phyloP scores from a whole-genome alignment of 1,140 invertebrate genomes.

The Trichoplusia ni region DNA sequence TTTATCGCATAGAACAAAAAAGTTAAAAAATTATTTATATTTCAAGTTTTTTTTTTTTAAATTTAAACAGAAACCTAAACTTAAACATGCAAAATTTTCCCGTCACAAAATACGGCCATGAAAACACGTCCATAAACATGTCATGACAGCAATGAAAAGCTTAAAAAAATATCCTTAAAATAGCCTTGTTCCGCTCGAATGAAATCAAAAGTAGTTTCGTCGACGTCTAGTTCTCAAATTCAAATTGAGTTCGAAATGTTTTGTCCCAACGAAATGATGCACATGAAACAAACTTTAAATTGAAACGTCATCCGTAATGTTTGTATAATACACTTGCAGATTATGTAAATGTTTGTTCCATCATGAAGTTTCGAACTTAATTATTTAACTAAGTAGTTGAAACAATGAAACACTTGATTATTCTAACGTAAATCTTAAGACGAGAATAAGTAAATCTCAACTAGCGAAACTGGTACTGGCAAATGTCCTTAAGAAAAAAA shows the following conservation, averaged over 20 bases:
- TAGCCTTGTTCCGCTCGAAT: neutral
- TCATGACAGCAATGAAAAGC: neutral
- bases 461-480: constrained; percentile 36
- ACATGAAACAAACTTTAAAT: constrained; percentile 20
- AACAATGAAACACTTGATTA: neutral
- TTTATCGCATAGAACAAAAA: too few relatives aligned
- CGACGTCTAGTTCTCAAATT: constrained; percentile 21
- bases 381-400: neutral
- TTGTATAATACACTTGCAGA: constrained; percentile 13
- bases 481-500: constrained; percentile 39
- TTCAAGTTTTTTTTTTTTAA: too few relatives aligned
- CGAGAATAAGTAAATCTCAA: constrained; percentile 1
- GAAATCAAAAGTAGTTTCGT: constrained; percentile 22
- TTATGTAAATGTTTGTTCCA: constrained; percentile 18
- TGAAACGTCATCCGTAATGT: constrained; percentile 20
- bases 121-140: too few relatives aligned
- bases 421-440: constrained; percentile 7
- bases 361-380: constrained; percentile 7
- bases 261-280: constrained; percentile 8
- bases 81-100: too few relatives aligned
- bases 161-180: neutral
- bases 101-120: too few relatives aligned
- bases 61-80: too few relatives aligned
- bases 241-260: constrained; percentile 26
- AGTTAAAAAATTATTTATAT: too few relatives aligned